Evolutionary conservation across 2,797 vertebrate species (phyloP), one percentile per base, ranked within the genome.

Genomic region (Sebastes hopkinsi): DNA sequence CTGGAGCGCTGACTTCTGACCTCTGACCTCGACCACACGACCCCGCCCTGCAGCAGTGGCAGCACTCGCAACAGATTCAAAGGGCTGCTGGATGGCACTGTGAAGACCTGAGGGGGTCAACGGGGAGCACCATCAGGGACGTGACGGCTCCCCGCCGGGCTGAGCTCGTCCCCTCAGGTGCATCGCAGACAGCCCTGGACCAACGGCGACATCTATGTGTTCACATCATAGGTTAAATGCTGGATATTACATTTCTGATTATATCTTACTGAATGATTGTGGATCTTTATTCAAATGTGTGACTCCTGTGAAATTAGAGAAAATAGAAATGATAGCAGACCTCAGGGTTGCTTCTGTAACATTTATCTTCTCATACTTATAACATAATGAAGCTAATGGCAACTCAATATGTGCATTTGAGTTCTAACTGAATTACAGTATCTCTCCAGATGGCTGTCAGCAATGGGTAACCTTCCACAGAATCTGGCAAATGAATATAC

Each of bases 1-100:
- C 77, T 55, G 82, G 85, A 79, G 75, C 13, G 10, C 75, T 83
- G 89, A 86, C 89, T 38, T 86, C 18, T 77, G 79, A 92, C 89
- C 89, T 80, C 29, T 66, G 85, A 72, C 85, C 81, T 65, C 18
- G 1, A 32, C 71, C 54, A 9, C 59, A 23, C 25, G 75, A 88
- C 78, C 86, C 78, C n/a, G 4, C 80, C 89, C 89, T 85, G 54
- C 42, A 80, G 87, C 90, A 59, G 69, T 70, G 55, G 60, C 34
- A 27, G 55, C 5, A 16, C 73, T 76, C 50, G 5, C 22, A 55
- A 66, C 58, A 13, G 67, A 88, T 75, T 89, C 81, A 90, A 90
- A 92, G 77, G 68, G 71, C 54, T 42, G 67, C 60, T 1, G 62
- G 27, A 20, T 7, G 67, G 60, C 75, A 66, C 9, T 2, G 4